phyloP scores from a whole-genome alignment of 2,113 vertebrate species.

The Dolichotis patagonum region DNA sequence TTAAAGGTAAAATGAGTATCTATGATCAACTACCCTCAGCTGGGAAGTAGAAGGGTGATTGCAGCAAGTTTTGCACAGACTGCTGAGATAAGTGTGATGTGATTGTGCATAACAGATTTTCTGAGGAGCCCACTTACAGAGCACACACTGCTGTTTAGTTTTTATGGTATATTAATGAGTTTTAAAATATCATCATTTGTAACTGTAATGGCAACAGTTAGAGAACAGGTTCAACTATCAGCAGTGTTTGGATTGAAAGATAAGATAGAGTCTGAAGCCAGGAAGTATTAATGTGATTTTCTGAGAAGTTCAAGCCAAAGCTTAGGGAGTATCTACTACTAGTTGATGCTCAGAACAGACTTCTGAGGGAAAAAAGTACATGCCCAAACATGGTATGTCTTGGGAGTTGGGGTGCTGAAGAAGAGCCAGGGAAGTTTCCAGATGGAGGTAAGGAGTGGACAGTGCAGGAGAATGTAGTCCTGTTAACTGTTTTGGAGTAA shows the following conservation, averaged over 20 bases:
- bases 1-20: background rate
- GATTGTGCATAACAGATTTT: background rate
- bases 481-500: background rate
- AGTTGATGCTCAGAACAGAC: background rate
- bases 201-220: background rate
- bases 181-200: slow-evolving; percentile 16
- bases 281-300: slow-evolving; percentile 24
- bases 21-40: background rate
- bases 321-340: background rate
- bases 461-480: background rate
- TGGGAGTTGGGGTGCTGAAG: background rate
- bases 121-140: background rate
- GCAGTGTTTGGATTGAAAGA: background rate
- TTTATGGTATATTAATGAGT: background rate
- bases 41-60: background rate
- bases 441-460: background rate
- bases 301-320: background rate
- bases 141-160: background rate
- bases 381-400: background rate
- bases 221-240: background rate
- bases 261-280: background rate
- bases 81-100: background rate
- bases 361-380: background rate
- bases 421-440: background rate
- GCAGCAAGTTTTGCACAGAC: background rate